These are phyloP conservation scores for Colossoma macropomum DNA, from an alignment of 2,113 vertebrate species.

Conservation along the genomic window DNA sequence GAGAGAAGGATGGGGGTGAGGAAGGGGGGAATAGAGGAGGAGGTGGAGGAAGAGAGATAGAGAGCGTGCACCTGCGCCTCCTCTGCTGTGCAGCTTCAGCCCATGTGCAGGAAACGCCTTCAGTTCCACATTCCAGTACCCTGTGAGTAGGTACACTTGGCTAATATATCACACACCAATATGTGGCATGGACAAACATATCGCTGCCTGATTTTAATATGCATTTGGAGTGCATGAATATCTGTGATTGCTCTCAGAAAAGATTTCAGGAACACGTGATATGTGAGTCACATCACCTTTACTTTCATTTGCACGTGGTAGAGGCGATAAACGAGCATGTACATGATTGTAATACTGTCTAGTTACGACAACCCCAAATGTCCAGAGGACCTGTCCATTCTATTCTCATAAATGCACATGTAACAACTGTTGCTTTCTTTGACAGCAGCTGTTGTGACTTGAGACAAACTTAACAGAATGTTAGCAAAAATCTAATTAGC, in stretches of 20 bases:
- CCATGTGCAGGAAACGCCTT: constrained; percentile 1
- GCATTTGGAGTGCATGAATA: too few species aligned
- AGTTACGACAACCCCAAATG: neutral
- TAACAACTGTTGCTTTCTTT: neutral
- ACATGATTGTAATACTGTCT: too few species aligned
- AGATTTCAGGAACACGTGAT: neutral
- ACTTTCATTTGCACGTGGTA: neutral
- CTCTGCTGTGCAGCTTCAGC: neutral
- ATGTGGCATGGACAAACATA: constrained; percentile 17
- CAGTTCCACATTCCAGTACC: constrained; percentile 22
- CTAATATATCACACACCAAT: neutral
- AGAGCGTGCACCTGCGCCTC: neutral
- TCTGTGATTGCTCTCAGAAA: neutral
- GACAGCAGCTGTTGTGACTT: neutral
- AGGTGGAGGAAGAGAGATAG: neutral
- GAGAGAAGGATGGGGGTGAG: constrained; percentile 24
- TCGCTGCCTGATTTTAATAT: neutral
- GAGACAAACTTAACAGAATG: neutral
- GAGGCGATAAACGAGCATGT: too few species aligned
- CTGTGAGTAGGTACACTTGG: neutral
- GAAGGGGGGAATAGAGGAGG: constrained; percentile 8
- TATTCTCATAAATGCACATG: neutral
- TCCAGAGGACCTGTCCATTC: neutral
- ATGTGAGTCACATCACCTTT: neutral
- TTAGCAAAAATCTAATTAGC: too few species aligned